phyloP scores from a whole-genome alignment of 2,797 vertebrate species.

The Urocyon cinereoargenteus region DNA sequence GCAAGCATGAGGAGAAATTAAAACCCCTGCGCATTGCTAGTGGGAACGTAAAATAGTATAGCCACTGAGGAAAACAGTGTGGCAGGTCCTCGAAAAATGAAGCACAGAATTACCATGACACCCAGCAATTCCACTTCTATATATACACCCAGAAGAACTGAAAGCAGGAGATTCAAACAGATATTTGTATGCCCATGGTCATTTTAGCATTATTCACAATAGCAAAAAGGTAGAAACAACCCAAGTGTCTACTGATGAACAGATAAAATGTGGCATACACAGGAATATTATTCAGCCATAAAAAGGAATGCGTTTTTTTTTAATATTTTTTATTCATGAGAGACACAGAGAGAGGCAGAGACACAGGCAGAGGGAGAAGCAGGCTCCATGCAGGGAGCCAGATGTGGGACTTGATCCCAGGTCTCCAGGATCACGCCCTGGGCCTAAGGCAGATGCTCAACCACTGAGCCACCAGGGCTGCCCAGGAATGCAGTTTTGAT shows the following conservation, averaged over 20 bases:
- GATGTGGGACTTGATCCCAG: too few species aligned
- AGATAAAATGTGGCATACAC: background rate
- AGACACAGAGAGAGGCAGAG: too few species aligned
- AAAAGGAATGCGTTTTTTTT: background rate
- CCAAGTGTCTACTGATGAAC: background rate
- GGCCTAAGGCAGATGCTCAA: too few species aligned
- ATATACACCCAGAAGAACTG: background rate
- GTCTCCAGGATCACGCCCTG: too few species aligned
- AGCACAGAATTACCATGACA: background rate
- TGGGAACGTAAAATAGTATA: background rate
- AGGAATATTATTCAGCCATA: background rate
- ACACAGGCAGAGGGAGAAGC: too few species aligned
- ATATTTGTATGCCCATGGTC: background rate
- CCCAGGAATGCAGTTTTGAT: background rate
- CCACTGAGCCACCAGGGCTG: too few species aligned
- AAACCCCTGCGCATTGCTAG: background rate
- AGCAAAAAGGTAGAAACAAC: background rate
- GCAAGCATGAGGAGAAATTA: background rate
- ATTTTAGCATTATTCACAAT: background rate
- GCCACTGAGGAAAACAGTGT: background rate
- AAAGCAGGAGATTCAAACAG: background rate
- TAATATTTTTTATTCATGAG: too few species aligned
- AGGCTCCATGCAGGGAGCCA: too few species aligned
- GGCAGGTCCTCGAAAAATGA: background rate
- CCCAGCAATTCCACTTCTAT: background rate